phyloP scores from a whole-genome alignment of 2,797 vertebrate genomes.

The Microcaecilia unicolor region DNA sequence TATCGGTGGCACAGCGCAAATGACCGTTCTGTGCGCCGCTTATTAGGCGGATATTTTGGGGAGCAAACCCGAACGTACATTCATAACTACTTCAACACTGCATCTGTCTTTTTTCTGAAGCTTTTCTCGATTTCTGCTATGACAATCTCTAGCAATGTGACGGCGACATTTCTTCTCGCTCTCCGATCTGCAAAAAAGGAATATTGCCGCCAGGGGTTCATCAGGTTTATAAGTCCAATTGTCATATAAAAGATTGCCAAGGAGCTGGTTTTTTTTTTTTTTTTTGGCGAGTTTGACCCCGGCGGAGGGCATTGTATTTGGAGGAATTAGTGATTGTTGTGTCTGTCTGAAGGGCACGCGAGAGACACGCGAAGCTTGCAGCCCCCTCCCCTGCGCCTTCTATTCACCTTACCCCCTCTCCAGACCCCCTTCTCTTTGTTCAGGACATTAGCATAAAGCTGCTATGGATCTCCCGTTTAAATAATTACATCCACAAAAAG shows the following conservation, averaged over 20 bases:
- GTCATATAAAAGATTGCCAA: slow-evolving; percentile 1
- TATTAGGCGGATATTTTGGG: too few relatives aligned
- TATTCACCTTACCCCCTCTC: slow-evolving; percentile 51
- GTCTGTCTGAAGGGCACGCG: slow-evolving; percentile 37
- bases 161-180: too few relatives aligned
- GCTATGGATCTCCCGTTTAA: slow-evolving; percentile 78
- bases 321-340: slow-evolving; percentile 36
- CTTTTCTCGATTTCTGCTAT: too few relatives aligned
- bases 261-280: too few relatives aligned
- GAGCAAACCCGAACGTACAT: too few relatives aligned
- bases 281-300: slow-evolving; percentile 11
- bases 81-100: too few relatives aligned
- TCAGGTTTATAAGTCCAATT: slow-evolving; percentile 4
- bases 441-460: slow-evolving; percentile 89
- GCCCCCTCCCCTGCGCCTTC: slow-evolving; percentile 16
- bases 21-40: too few relatives aligned
- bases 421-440: slow-evolving; percentile 70
- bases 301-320: slow-evolving; percentile 23
- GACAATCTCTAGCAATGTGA: too few relatives aligned
- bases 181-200: too few relatives aligned
- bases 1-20: too few relatives aligned
- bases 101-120: too few relatives aligned
- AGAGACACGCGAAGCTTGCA: slow-evolving; percentile 8
- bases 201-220: too few relatives aligned
- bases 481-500: slow-evolving; percentile 72